These are phyloP conservation scores for Erythrocebus patas DNA, from an alignment of 2,113 vertebrate species.

Conservation along the genomic window DNA sequence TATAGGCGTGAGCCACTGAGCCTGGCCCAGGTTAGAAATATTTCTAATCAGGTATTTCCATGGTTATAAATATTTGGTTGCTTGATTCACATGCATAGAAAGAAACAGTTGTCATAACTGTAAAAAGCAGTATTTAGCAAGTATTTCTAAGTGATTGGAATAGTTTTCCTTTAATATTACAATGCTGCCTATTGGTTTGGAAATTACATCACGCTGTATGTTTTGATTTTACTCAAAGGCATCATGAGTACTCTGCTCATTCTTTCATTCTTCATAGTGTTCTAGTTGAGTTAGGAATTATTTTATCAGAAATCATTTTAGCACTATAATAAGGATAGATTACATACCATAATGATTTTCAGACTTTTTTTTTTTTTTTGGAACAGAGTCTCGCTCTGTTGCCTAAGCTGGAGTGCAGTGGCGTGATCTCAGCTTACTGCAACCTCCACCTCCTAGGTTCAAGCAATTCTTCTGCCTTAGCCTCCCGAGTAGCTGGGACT, in stretches of 20 bases:
- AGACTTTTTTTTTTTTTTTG: not conserved
- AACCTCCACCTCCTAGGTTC: not conserved
- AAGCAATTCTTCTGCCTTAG: not conserved
- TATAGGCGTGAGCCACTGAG: no score
- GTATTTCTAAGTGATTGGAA: slow-evolving; percentile 80
- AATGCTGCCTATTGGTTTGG: slow-evolving; percentile 80
- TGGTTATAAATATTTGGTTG: slow-evolving; percentile 87
- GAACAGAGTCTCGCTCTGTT: not conserved
- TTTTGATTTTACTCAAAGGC: slow-evolving; percentile 77
- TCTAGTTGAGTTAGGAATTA: slow-evolving; percentile 78
- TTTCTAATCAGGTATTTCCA: slow-evolving; percentile 84
- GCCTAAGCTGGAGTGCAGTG: not conserved
- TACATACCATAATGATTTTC: slow-evolving; percentile 78
- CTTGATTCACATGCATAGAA: slow-evolving; percentile 88
- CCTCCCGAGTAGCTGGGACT: not conserved
- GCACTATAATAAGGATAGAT: slow-evolving; percentile 78
- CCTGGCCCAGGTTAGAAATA: slow-evolving; percentile 70
- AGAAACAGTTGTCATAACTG: slow-evolving; percentile 84
- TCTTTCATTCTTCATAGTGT: slow-evolving; percentile 77
- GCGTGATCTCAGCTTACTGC: not conserved
- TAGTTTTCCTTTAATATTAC: slow-evolving; percentile 80
- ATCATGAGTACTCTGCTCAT: slow-evolving; percentile 71
- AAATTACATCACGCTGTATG: slow-evolving; percentile 80
- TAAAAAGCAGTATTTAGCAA: slow-evolving; percentile 83
- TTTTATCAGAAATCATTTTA: slow-evolving; percentile 80